These are phyloP conservation scores for Megalonaias nervosa DNA, from an alignment of 1,140 invertebrate genomes.

Conservation along the genomic window DNA sequence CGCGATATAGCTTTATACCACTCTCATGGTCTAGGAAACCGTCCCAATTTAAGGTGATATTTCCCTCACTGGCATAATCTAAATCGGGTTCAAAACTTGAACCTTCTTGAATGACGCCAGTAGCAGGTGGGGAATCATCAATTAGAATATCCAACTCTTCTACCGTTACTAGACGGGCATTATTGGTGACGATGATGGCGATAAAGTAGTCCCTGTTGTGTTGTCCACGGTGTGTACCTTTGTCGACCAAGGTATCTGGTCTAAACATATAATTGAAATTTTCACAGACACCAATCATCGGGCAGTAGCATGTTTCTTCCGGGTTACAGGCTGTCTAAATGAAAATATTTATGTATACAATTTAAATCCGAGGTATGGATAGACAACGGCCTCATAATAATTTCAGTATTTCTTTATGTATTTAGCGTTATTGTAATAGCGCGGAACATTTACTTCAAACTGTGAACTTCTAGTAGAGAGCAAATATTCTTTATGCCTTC, in stretches of 20 bases:
- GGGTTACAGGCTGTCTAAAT: no score
- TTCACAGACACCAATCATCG: slow-evolving; percentile 42
- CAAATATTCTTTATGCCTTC: no score
- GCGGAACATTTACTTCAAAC: no score
- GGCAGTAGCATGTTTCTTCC: slow-evolving; percentile 40
- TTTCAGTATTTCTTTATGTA: no score
- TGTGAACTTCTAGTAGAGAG: no score
- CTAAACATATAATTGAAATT: slow-evolving; percentile 26
- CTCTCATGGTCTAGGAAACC: slow-evolving; percentile 54
- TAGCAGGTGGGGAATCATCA: slow-evolving; percentile 45
- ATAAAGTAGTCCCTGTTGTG: slow-evolving; percentile 50
- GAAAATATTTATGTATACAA: no score
- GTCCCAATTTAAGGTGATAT: slow-evolving; percentile 36
- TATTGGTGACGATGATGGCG: slow-evolving; percentile 41
- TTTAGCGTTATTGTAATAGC: no score
- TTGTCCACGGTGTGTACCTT: slow-evolving; percentile 36
- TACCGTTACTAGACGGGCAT: slow-evolving; percentile 19
- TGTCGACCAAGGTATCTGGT: slow-evolving; percentile 25
- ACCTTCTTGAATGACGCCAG: slow-evolving; percentile 43
- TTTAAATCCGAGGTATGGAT: no score
- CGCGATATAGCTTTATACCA: slow-evolving; percentile 41
- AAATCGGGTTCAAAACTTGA: slow-evolving; percentile 27
- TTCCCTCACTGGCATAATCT: slow-evolving; percentile 40
- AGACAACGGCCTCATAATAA: no score
- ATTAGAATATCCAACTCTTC: slow-evolving; percentile 42